Conservation (phyloP, 2,888 invertebrate genomes). For the Tyria jacobaeae region DNA sequence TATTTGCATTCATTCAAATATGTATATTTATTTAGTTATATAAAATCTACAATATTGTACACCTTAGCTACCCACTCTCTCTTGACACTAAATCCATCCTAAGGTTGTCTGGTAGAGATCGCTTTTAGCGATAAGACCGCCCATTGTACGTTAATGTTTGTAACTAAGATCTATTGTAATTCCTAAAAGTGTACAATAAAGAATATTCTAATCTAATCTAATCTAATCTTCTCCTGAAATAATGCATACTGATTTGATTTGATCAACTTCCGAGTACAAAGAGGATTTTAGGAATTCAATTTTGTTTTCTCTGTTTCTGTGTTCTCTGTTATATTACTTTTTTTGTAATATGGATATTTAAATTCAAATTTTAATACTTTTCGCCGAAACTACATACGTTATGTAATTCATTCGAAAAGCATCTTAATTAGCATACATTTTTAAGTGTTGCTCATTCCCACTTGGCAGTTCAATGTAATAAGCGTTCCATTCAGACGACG, state of each 20-base stretch:
- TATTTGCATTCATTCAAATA: too few relatives aligned
- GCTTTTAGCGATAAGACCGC: too few relatives aligned
- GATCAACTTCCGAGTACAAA: conserved; percentile 38
- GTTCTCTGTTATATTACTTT: conserved; percentile 6
- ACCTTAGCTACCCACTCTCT: too few relatives aligned
- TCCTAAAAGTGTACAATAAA: too few relatives aligned
- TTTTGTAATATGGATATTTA: neutral
- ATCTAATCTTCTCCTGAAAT: neutral
- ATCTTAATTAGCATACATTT: neutral
- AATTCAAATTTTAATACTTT: neutral
- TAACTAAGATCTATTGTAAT: too few relatives aligned
- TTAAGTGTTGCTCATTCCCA: neutral
- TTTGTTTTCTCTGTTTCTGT: neutral
- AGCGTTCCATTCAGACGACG: neutral
- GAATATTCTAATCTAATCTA: too few relatives aligned
- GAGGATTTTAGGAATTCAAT: conserved; percentile 29
- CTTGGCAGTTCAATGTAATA: neutral
- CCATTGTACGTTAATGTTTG: too few relatives aligned
- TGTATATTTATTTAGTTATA: too few relatives aligned
- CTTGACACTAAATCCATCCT: too few relatives aligned
- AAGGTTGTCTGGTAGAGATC: too few relatives aligned
- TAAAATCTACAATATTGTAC: too few relatives aligned
- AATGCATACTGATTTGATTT: conserved; percentile 47
- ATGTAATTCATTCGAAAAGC: too few relatives aligned
- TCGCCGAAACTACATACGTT: neutral